Evolutionary conservation across 1,140 invertebrate genomes (phyloP).

Genomic region (Andrena cerasifolii): DNA sequence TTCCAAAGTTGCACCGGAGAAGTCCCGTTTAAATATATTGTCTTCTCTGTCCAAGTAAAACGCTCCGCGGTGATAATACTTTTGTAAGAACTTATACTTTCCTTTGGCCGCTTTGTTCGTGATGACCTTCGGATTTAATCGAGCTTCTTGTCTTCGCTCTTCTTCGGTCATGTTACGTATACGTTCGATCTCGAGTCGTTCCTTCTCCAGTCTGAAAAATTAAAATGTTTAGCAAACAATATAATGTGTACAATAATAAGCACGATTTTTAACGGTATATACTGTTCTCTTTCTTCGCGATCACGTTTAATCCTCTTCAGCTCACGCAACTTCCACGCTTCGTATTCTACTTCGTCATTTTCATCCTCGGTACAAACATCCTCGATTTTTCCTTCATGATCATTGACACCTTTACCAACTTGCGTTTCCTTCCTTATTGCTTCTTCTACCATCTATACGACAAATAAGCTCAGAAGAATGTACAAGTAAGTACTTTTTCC

Average conservation of each 20-base stretch:
- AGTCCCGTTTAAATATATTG: slow-evolving; percentile 96
- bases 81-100: slow-evolving; percentile 99
- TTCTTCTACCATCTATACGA: slow-evolving; percentile 91
- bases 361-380: slow-evolving; percentile 98
- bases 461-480: neutral
- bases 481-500: neutral
- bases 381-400: slow-evolving; percentile 87
- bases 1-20: slow-evolving; percentile 97
- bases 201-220: slow-evolving; percentile 87
- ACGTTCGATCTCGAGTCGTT: slow-evolving; percentile 95
- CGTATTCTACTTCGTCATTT: slow-evolving; percentile 98
- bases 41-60: slow-evolving; percentile 99
- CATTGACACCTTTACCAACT: slow-evolving; percentile 81
- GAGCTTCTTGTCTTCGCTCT: slow-evolving; percentile 93
- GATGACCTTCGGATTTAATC: slow-evolving; percentile 96
- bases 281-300: slow-evolving; percentile 96
- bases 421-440: slow-evolving; percentile 89
- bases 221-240: slow-evolving; percentile 22
- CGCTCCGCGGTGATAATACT: slow-evolving; percentile 99
- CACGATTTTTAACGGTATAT: slow-evolving; percentile 77
- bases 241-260: slow-evolving; percentile 7
- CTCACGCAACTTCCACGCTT: slow-evolving; percentile 98
- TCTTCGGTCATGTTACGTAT: slow-evolving; percentile 98
- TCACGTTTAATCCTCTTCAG: slow-evolving; percentile 97
- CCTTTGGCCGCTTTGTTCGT: slow-evolving; percentile 98